Conservation (phyloP, 2,888 invertebrate species). For the Allygus modestus region DNA sequence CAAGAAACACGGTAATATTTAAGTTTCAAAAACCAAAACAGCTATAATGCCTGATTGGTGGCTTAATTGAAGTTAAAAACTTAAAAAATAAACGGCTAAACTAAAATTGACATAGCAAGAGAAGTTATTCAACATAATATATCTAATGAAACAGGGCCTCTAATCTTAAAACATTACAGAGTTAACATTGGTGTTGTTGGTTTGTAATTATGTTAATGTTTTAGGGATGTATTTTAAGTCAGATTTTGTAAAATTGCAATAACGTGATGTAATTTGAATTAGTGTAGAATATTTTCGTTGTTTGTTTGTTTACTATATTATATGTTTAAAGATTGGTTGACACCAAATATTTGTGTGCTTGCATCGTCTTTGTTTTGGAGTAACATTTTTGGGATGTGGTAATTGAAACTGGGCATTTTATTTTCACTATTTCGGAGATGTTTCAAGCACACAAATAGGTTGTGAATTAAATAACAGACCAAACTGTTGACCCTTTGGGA, state of each 20-base stretch:
- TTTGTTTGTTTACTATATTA: neutral
- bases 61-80: too few relatives aligned
- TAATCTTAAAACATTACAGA: neutral
- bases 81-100: too few relatives aligned
- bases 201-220: neutral
- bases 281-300: neutral
- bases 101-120: too few relatives aligned
- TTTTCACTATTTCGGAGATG: neutral
- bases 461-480: constrained; percentile 5
- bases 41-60: too few relatives aligned
- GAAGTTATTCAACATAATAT: too few relatives aligned
- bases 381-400: neutral
- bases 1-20: too few relatives aligned
- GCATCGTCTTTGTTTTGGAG: neutral
- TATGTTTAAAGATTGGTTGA: constrained; percentile 13
- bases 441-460: constrained; percentile 32
- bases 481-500: constrained; percentile 2
- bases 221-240: neutral
- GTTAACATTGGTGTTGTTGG: neutral
- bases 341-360: constrained; percentile 23
- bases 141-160: too few relatives aligned
- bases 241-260: constrained; percentile 5
- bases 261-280: constrained; percentile 1
- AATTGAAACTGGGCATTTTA: neutral
- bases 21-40: too few relatives aligned